These are phyloP conservation scores for Natrix natrix DNA, from an alignment of 2,797 vertebrate genomes.

Conservation along the genomic window DNA sequence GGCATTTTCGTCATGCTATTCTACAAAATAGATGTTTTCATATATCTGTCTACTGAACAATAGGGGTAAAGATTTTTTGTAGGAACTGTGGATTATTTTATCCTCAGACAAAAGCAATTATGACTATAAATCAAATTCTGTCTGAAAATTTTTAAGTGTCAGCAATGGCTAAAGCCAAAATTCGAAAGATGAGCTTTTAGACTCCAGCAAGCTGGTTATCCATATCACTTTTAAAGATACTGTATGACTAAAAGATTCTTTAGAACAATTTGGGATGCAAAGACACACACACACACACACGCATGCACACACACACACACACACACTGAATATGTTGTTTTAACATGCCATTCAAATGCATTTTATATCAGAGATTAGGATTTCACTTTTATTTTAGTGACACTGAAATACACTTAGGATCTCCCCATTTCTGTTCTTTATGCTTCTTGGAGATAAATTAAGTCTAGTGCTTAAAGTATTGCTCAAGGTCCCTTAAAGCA, in stretches of 20 bases:
- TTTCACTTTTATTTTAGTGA: not conserved
- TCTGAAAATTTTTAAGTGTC: not conserved
- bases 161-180: not conserved
- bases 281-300: too few species aligned
- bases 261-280: not conserved
- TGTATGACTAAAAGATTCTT: not conserved
- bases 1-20: not conserved
- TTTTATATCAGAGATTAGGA: not conserved
- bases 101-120: not conserved
- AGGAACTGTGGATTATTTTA: not conserved
- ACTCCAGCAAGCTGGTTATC: not conserved
- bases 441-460: not conserved
- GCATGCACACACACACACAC: not conserved
- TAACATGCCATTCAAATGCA: not conserved
- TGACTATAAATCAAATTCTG: not conserved
- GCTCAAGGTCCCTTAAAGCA: conserved; percentile 25
- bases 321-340: not conserved
- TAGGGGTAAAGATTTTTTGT: not conserved
- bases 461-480: not conserved
- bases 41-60: not conserved
- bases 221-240: not conserved
- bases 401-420: not conserved
- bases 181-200: not conserved
- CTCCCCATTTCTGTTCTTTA: conserved; percentile 22
- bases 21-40: not conserved